Percentiles rank a stretch among this genome's conserved stretches.
phyloP scores from a whole-genome alignment of 2,888 invertebrate genomes.

The Phlogophora meticulosa region DNA sequence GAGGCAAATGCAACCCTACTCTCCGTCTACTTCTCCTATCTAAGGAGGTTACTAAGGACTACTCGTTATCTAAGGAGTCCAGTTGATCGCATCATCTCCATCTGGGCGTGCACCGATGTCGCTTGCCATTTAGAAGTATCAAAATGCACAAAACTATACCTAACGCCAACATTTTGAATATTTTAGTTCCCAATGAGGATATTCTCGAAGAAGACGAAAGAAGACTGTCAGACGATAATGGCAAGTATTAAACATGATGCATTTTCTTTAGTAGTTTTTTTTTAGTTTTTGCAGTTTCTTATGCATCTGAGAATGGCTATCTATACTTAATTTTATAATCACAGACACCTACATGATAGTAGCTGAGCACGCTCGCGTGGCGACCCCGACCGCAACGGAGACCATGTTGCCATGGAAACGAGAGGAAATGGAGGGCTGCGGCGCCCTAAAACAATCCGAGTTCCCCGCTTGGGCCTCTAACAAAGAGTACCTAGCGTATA shows the following conservation, averaged over 20 bases:
- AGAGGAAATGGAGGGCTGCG: conserved; percentile 94
- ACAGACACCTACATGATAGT: conserved; percentile 88
- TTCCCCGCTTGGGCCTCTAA: conserved; percentile 99
- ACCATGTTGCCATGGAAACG: conserved; percentile 98
- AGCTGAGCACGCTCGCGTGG: conserved; percentile 94
- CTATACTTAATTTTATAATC: conserved; percentile 30
- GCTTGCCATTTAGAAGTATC: too few relatives aligned
- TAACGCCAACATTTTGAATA: conserved; percentile 56
- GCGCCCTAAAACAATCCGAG: conserved; percentile 95
- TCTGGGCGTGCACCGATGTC: too few relatives aligned
- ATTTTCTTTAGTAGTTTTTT: too few relatives aligned
- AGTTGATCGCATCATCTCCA: too few relatives aligned
- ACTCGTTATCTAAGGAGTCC: too few relatives aligned
- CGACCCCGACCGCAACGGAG: conserved; percentile 97
- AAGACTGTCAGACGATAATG: conserved; percentile 87
- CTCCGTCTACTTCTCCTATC: too few relatives aligned
- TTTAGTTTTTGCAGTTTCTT: too few relatives aligned
- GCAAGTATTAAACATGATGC: conserved; percentile 67
- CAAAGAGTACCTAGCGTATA: conserved; percentile 97
- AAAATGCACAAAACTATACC: conserved; percentile 1
- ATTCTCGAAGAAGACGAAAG: conserved; percentile 89
- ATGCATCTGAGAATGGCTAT: conserved; percentile 6
- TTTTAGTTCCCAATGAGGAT: conserved; percentile 90
- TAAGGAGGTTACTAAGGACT: too few relatives aligned
- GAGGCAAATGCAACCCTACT: too few relatives aligned